Conservation (phyloP, 2,888 invertebrate genomes). For the Microdon myrmicae region DNA sequence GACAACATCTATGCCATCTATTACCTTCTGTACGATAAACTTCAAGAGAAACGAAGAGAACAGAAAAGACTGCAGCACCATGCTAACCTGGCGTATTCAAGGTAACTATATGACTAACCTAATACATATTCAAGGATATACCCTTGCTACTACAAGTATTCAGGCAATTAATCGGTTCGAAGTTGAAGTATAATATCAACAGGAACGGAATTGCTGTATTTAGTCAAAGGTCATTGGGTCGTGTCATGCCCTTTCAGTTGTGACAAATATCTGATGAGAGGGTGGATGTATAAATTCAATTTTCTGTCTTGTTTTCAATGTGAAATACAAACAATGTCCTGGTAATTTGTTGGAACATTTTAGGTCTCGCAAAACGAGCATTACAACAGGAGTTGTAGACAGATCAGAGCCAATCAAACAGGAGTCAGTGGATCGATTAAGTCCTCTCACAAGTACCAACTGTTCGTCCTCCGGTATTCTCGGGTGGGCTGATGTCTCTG, state of each 20-base stretch:
- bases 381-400: conserved; percentile 73
- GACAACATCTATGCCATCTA: conserved; percentile 96
- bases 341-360: too few species aligned
- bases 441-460: conserved; percentile 63
- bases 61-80: conserved; percentile 66
- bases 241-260: too few species aligned
- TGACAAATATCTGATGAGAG: too few species aligned
- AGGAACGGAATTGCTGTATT: too few species aligned
- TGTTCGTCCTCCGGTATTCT: conserved; percentile 55
- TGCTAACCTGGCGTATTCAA: conserved; percentile 63
- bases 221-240: too few species aligned
- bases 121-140: conserved; percentile 6
- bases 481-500: conserved; percentile 62
- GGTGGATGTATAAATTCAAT: not conserved
- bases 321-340: not conserved
- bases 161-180: too few species aligned
- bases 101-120: conserved; percentile 53
- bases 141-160: too few species aligned
- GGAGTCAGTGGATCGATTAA: conserved; percentile 65
- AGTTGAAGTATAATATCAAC: too few species aligned
- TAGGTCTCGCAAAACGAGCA: conserved; percentile 72
- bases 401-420: conserved; percentile 66
- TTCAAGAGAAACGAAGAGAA: conserved; percentile 69
- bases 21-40: conserved; percentile 85
- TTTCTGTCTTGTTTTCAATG: not conserved